These are phyloP conservation scores for Adoxophyes honmai DNA, from an alignment of 1,140 invertebrate species.

Conservation along the genomic window DNA sequence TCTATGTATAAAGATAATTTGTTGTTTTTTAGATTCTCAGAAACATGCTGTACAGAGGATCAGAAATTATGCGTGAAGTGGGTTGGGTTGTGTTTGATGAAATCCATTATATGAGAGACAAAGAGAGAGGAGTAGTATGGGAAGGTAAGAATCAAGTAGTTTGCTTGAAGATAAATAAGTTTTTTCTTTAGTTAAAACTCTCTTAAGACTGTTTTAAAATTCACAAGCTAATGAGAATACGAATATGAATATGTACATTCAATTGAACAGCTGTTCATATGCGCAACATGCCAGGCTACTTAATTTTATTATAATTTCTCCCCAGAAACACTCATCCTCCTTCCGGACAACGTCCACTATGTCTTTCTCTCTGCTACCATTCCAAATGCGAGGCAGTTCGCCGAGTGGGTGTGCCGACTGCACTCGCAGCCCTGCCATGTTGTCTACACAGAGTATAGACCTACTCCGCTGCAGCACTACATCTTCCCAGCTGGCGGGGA, in stretches of 20 bases:
- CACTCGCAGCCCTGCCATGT: constrained; percentile 99
- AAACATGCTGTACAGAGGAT: constrained; percentile 99
- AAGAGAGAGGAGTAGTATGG: constrained; percentile 99
- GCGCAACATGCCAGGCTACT: no score
- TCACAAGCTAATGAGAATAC: no score
- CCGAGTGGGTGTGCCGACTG: constrained; percentile 98
- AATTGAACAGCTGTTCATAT: no score
- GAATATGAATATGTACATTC: no score
- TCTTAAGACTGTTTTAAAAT: no score
- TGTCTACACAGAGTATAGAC: constrained; percentile 98
- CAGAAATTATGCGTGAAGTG: constrained; percentile 98
- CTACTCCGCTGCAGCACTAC: constrained; percentile 98
- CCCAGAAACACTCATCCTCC: constrained; percentile 95
- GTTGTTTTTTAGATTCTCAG: constrained; percentile 87
- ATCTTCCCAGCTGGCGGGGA: constrained; percentile 96
- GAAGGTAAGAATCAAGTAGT: constrained; percentile 72
- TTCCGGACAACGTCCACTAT: constrained; percentile 98
- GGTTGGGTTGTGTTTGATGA: constrained; percentile 99
- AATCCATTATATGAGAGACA: constrained; percentile 99
- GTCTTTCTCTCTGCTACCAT: constrained; percentile 99
- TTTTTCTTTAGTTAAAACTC: no score
- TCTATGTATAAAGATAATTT: no score
- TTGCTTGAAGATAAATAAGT: no score
- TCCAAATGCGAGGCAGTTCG: constrained; percentile 98
- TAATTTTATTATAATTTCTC: constrained; percentile 15